Conservation (phyloP, 2,113 vertebrate species). For the Semnornis frantzii region DNA sequence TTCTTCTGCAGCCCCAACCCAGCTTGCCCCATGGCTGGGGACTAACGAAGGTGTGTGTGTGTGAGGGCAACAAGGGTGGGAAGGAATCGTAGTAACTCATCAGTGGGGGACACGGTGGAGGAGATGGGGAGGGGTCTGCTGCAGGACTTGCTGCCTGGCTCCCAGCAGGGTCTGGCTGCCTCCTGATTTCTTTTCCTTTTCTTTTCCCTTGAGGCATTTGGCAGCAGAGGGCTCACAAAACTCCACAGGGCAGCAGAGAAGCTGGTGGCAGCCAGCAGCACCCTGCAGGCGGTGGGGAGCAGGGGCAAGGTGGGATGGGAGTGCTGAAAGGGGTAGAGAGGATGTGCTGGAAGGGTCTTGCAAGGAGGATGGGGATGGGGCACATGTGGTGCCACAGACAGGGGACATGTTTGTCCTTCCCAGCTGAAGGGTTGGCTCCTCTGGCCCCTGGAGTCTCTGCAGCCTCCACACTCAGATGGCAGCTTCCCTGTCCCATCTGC, state of each 20-base stretch:
- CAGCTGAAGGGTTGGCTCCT: not conserved
- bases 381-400: not conserved
- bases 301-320: not conserved
- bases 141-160: not conserved
- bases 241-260: not conserved
- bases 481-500: not conserved
- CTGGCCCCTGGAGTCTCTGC: not conserved
- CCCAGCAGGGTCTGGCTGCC: not conserved
- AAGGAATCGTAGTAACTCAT: not conserved
- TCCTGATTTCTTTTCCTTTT: not conserved
- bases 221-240: not conserved
- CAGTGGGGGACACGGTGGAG: not conserved
- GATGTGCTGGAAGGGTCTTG: not conserved
- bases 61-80: not conserved
- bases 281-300: rapidly evolving
- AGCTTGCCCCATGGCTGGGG: not conserved
- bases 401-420: not conserved
- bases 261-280: rapidly evolving
- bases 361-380: not conserved
- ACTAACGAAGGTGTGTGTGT: too few species aligned
- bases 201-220: not conserved
- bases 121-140: not conserved
- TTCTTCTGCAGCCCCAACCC: not conserved
- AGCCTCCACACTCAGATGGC: not conserved
- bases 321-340: not conserved